Percentiles rank a stretch among this genome's conserved stretches.
Evolutionary conservation across 2,797 vertebrate species (phyloP).

Genomic region (Pangasius mekongensis): DNA sequence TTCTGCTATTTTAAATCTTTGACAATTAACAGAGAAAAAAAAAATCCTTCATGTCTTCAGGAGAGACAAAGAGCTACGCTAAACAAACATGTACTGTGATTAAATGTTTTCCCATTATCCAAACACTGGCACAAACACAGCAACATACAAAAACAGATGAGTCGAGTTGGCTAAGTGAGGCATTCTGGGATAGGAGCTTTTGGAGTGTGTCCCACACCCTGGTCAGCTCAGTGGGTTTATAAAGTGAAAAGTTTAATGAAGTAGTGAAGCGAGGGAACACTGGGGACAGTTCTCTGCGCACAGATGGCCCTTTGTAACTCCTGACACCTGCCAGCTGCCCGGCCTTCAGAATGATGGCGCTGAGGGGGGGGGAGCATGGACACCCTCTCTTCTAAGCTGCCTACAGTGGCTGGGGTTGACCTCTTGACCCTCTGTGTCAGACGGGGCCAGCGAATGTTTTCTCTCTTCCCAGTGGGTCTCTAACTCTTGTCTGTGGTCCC

Average conservation of each 20-base stretch:
- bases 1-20: background rate
- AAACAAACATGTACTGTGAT: background rate
- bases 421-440: conserved; percentile 81
- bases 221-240: conserved; percentile 71
- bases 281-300: conserved; percentile 84
- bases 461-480: conserved; percentile 71
- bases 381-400: conserved; percentile 82
- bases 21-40: background rate
- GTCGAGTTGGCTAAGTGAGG: conserved; percentile 32
- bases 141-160: conserved; percentile 21
- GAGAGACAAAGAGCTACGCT: background rate
- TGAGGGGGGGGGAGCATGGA: conserved; percentile 73
- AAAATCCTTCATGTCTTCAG: background rate
- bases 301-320: conserved; percentile 98
- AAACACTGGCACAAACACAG: conserved; percentile 1
- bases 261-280: conserved; percentile 79
- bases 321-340: conserved; percentile 99
- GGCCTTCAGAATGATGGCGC: conserved; percentile 63
- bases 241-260: conserved; percentile 84
- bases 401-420: conserved; percentile 78
- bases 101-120: no score
- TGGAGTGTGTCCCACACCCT: conserved; percentile 67
- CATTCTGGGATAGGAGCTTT: conserved; percentile 32
- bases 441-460: conserved; percentile 79
- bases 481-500: conserved; percentile 68